Conservation (phyloP, 2,888 invertebrate genomes). For the Cephus pulcher region DNA sequence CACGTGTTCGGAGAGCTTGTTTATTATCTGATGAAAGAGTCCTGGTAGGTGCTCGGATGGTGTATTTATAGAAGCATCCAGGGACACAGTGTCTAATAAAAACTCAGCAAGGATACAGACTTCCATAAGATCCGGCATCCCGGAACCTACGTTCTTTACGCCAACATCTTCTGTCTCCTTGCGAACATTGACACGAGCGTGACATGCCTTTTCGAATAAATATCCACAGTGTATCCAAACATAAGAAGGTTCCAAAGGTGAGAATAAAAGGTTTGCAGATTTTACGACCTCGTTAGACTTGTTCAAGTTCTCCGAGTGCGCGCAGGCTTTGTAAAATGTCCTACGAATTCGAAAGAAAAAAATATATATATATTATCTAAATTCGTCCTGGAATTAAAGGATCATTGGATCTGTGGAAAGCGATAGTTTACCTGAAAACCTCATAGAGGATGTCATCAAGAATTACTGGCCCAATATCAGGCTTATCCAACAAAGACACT, state of each 20-base stretch:
- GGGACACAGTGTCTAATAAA: conserved; percentile 79
- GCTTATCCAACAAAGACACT: conserved; percentile 86
- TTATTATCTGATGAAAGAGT: conserved; percentile 76
- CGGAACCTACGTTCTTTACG: conserved; percentile 72
- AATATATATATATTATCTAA: conserved; percentile 5
- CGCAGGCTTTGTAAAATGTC: conserved; percentile 62
- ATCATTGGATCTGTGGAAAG: not conserved
- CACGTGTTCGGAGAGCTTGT: conserved; percentile 72
- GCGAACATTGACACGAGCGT: conserved; percentile 43
- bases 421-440: conserved; percentile 72
- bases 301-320: conserved; percentile 50
- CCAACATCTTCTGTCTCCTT: conserved; percentile 47
- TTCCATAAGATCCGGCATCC: conserved; percentile 75
- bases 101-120: conserved; percentile 81
- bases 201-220: conserved; percentile 73
- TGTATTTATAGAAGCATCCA: conserved; percentile 82
- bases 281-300: conserved; percentile 79
- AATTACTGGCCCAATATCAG: conserved; percentile 84
- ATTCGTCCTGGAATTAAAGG: not conserved
- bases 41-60: conserved; percentile 83
- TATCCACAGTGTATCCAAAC: conserved; percentile 85
- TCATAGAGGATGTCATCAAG: conserved; percentile 82
- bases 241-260: conserved; percentile 85
- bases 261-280: conserved; percentile 86
- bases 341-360: conserved; percentile 32